Base-by-base conservation (phyloP, 2,113 vertebrate genomes). In the Leiothrix lutea region DNA sequence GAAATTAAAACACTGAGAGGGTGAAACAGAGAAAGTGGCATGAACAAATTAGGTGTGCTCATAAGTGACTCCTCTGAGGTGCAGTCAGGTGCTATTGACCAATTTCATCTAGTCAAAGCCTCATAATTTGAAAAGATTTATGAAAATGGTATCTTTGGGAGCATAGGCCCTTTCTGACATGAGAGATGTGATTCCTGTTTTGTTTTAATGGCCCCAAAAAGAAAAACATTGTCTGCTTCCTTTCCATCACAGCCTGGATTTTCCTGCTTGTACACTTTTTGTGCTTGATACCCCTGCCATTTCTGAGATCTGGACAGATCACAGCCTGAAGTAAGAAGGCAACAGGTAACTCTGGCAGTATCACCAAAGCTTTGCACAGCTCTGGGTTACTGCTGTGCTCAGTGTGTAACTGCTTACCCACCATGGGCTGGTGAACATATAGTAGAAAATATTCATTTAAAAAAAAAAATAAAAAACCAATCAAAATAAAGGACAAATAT, bases 341-440 rank as follows among this genome's bases (percentile, higher is more conserved):
- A 74, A 25, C 6, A 57, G 16, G 8, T 35, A 35, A 56, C 33
- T 62, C 36, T 9, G 51, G 20, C 25, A 47, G 23, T 13, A 51
- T 24, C 23, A 50, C 5, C 40, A 56, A 62, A 90, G 33, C 38
- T 62, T 71, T 57, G 36, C 51, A 19, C 9, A 53, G 38, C 10
- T 54, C 38, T 61, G 38, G 24, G 33, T 45, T 38, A 24, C 44
- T 58, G 17, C 7, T 6, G 4, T 10, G 44, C 8, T 28, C 14
- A 11, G 19, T 3, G 11, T 24, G 42, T 17, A 75, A 58, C 28
- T 20, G 9, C 24, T 25, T 26, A 31, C 13, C 50, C 35, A 21
- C n/a, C 12, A 4, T 1, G 14, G 14, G 7, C 12, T 18, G 19
- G 6, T 69, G 40, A 75, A 44, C 1, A 10, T 4, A 16, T 0